Conservation (phyloP, 2,113 vertebrate species). For the Brachyhypopomus occidentalis region DNA sequence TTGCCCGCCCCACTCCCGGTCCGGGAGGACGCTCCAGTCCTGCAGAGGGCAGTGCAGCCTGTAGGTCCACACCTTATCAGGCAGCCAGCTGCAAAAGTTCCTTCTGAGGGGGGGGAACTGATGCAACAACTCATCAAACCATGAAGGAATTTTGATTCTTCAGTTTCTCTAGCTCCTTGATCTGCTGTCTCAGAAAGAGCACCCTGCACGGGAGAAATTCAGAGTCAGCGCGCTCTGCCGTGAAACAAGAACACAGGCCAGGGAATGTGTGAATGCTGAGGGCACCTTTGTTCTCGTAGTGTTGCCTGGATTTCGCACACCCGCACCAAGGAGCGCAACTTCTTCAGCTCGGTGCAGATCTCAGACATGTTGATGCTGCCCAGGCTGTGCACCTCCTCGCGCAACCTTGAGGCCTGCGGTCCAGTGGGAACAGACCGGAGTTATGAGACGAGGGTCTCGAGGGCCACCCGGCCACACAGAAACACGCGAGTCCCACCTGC, state of each 20-base stretch:
- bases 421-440: background rate
- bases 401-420: slow-evolving; percentile 87
- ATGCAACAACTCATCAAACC: slow-evolving; percentile 85
- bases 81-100: slow-evolving; percentile 41
- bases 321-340: slow-evolving; percentile 96
- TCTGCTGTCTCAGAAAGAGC: slow-evolving; percentile 98
- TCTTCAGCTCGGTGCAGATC: slow-evolving; percentile 99
- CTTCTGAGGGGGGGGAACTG: slow-evolving; percentile 18
- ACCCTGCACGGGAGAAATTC: slow-evolving; percentile 78
- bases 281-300: slow-evolving; percentile 95
- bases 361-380: slow-evolving; percentile 98
- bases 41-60: slow-evolving; percentile 71
- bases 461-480: too few relatives aligned
- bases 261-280: background rate
- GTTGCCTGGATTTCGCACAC: slow-evolving; percentile 99
- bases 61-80: slow-evolving; percentile 79
- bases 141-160: slow-evolving; percentile 99
- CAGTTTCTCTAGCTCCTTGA: slow-evolving; percentile 99
- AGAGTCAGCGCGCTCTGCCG: background rate
- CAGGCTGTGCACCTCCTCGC: slow-evolving; percentile 97
- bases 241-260: background rate
- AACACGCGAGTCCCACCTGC: slow-evolving; percentile 75
- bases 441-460: background rate
- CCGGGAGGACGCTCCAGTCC: slow-evolving; percentile 23
- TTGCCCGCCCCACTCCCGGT: slow-evolving; percentile 7